phyloP scores from a whole-genome alignment of 1,140 invertebrate species.

The Propsilocerus akamusi region DNA sequence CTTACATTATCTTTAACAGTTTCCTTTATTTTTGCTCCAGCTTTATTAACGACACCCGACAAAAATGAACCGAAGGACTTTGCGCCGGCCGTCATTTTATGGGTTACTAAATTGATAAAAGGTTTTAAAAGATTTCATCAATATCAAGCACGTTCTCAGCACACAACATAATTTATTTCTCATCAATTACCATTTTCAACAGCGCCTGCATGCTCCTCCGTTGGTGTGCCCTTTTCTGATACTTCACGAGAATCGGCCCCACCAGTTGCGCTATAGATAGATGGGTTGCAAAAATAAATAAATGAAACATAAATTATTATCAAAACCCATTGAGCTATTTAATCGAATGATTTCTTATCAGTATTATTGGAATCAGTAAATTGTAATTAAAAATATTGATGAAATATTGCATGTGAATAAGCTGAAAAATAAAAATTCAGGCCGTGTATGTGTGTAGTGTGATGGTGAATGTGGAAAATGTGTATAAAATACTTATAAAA shows the following conservation, averaged over 20 bases:
- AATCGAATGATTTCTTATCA: too few relatives aligned
- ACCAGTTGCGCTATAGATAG: conserved; percentile 66
- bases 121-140: conserved; percentile 2
- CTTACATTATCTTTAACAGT: conserved; percentile 91
- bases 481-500: too few relatives aligned
- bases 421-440: neutral
- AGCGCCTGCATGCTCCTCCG: conserved; percentile 56
- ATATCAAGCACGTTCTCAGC: conserved; percentile 8
- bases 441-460: conserved; percentile 7
- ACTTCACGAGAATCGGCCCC: conserved; percentile 65
- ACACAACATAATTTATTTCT: neutral
- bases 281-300: too few relatives aligned
- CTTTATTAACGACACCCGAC: conserved; percentile 79
- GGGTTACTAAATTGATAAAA: conserved; percentile 44
- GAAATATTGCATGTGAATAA: neutral
- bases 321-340: neutral
- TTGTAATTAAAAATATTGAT: neutral
- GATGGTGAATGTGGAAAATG: conserved; percentile 3
- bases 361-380: neutral
- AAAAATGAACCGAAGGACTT: conserved; percentile 83
- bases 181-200: conserved; percentile 54
- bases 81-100: conserved; percentile 77
- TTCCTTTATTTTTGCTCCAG: conserved; percentile 85
- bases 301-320: neutral
- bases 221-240: conserved; percentile 51